Percentiles rank a stretch among this genome's conserved stretches.
Evolutionary conservation across 2,797 vertebrate species (phyloP).

Genomic region (Scyliorhinus canicula): DNA sequence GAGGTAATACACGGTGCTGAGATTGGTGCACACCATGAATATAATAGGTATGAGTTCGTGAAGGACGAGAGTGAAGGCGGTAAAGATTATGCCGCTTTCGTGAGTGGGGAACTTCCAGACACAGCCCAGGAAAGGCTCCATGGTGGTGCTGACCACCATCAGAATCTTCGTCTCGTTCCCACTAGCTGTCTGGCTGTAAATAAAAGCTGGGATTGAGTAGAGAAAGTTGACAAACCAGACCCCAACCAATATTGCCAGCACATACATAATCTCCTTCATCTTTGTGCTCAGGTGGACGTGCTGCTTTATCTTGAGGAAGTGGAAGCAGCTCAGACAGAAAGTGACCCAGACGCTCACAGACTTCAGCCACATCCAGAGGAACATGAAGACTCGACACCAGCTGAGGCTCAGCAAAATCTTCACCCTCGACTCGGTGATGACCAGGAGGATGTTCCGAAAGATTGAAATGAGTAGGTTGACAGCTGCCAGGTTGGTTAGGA

Average conservation of each 20-base stretch:
- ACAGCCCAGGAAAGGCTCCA: conserved; percentile 65
- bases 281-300: conserved; percentile 52
- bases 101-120: conserved; percentile 63
- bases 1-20: conserved; percentile 60
- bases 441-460: conserved; percentile 68
- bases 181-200: conserved; percentile 54
- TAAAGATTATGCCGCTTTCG: conserved; percentile 57
- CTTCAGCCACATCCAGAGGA: conserved; percentile 72
- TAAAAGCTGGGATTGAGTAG: conserved; percentile 62
- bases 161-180: conserved; percentile 62
- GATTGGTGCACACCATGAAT: conserved; percentile 66
- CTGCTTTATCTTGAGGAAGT: conserved; percentile 61
- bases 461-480: conserved; percentile 66
- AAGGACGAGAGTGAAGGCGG: conserved; percentile 59
- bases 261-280: conserved; percentile 51
- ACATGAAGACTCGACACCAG: conserved; percentile 70
- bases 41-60: conserved; percentile 65
- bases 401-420: conserved; percentile 54
- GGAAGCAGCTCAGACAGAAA: conserved; percentile 63
- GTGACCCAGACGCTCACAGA: conserved; percentile 70
- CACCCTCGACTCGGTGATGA: conserved; percentile 64
- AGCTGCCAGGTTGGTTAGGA: conserved; percentile 64
- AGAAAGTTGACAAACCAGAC: conserved; percentile 62
- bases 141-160: conserved; percentile 72
- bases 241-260: conserved; percentile 51